Base-by-base conservation (phyloP, 30 jellyfish, hydroid and myxozoan genomes). In the Aurelia sp. region DNA sequence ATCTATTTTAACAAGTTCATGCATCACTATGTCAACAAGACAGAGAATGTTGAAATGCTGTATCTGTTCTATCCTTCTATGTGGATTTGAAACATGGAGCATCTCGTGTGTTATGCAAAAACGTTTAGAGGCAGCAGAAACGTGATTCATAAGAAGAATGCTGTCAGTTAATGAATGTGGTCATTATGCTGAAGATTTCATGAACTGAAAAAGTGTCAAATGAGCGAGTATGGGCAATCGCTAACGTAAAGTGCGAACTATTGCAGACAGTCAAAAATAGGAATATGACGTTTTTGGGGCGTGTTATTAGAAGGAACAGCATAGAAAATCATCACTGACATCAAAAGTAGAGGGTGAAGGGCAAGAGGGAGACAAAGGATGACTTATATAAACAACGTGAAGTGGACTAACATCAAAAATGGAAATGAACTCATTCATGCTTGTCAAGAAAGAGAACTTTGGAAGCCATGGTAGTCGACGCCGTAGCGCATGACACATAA, bases 81-180 rank as follows among this genome's bases (percentile, higher is more conserved):
- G 18, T 53, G 65, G 65, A 53, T 53, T 13, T 18, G 65, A 53
- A 18, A 53, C 65, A 53, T 53, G 65, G 65, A 53, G 65, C 18
- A 53, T 53, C 65, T 53, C 13, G 13, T 53, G 13, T 53, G 13
- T 13, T 11, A n/a, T n/a, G n/a, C n/a, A n/a, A n/a, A n/a, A n/a
- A n/a, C n/a, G n/a, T n/a, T n/a, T n/a, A n/a, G n/a, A 53, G 65
- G 65, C 65, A 53, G 18, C 65, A 53, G 65, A 53, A 53, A 53
- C 13, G 18, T 13, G 65, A 18, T 53, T 53, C 18, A 11, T 53
- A 53, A 53, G 65, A 53, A 53, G 18, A 53, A 53, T 11, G 65
- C 18, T 53, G 65, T 11, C 13, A 18, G 18, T 53, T n/a, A n/a
- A n/a, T n/a, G n/a, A n/a, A n/a, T n/a, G n/a, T n/a, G n/a, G n/a